Conservation (phyloP, 2,113 vertebrate species). For the Aspidoscelis tigris region DNA sequence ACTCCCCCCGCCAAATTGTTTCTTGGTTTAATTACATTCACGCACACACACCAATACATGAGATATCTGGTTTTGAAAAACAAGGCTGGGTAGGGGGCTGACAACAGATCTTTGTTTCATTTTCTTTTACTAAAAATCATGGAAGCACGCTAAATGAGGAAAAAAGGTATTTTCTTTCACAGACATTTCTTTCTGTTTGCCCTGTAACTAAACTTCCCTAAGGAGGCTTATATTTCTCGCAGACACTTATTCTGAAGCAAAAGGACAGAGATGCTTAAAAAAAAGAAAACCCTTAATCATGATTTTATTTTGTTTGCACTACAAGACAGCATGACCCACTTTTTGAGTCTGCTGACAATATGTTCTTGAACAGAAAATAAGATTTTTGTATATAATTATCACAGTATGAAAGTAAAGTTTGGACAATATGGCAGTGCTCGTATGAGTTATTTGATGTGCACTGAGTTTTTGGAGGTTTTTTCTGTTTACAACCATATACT, state of each 20-base stretch:
- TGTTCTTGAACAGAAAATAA: constrained; percentile 9
- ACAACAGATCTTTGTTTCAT: constrained; percentile 11
- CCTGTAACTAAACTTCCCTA: constrained; percentile 62
- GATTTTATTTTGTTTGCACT: constrained; percentile 33
- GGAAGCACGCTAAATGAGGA: constrained; percentile 54
- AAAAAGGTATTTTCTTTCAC: constrained; percentile 57
- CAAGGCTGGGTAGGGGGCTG: constrained; percentile 12
- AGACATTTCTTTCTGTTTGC: constrained; percentile 51
- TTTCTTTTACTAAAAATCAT: constrained; percentile 45
- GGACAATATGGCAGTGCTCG: not conserved
- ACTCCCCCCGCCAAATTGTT: constrained; percentile 30
- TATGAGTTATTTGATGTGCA: not conserved
- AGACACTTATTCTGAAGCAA: constrained; percentile 30
- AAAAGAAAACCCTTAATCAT: constrained; percentile 19
- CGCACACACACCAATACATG: not conserved
- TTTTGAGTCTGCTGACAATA: not conserved
- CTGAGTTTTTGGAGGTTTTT: not conserved
- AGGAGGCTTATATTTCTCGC: constrained; percentile 55
- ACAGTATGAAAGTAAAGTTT: not conserved
- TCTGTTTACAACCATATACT: not conserved
- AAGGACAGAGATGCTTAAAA: constrained; percentile 24
- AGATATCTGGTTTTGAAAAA: constrained; percentile 48
- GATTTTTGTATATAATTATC: not conserved
- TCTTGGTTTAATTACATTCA: constrained; percentile 33
- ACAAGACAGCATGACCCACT: not conserved